phyloP scores from a whole-genome alignment of 2,888 invertebrate genomes.

The Rhingia campestris region DNA sequence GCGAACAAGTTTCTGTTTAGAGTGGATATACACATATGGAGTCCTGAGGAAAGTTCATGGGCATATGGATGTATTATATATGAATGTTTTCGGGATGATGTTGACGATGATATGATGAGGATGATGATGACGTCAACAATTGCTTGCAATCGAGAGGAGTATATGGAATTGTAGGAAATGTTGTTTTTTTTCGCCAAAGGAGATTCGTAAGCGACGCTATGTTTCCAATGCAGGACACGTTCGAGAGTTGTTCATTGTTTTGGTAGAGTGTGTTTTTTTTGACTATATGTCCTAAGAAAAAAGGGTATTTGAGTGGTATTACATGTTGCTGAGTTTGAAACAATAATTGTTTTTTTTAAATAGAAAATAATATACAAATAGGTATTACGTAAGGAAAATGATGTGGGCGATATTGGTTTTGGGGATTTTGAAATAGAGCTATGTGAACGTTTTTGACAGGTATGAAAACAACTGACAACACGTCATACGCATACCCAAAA shows the following conservation, averaged over 20 bases:
- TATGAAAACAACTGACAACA: too few relatives aligned
- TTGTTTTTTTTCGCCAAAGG: slow-evolving; percentile 15
- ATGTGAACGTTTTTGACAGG: too few relatives aligned
- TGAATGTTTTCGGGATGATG: slow-evolving; percentile 12
- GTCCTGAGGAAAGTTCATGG: slow-evolving; percentile 60
- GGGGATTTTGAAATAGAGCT: too few relatives aligned
- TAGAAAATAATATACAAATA: too few relatives aligned
- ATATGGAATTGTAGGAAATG: slow-evolving; percentile 42
- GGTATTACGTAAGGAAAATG: too few relatives aligned
- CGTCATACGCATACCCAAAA: too few relatives aligned
- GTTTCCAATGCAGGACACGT: slow-evolving; percentile 51
- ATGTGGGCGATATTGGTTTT: too few relatives aligned
- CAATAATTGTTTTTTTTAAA: too few relatives aligned
- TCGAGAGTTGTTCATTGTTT: slow-evolving; percentile 48
- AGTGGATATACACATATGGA: slow-evolving; percentile 50
- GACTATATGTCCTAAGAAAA: not conserved
- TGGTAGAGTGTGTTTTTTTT: slow-evolving; percentile 14
- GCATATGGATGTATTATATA: slow-evolving; percentile 28
- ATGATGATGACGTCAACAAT: slow-evolving; percentile 14
- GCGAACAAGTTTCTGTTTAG: slow-evolving; percentile 53
- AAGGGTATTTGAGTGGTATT: not conserved
- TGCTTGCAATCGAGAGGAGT: slow-evolving; percentile 14
- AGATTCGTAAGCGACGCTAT: not conserved
- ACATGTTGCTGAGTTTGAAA: too few relatives aligned
- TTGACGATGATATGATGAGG: slow-evolving; percentile 18